Evolutionary conservation across 2,797 vertebrate species (phyloP).

Genomic region (Buceros bicornis): DNA sequence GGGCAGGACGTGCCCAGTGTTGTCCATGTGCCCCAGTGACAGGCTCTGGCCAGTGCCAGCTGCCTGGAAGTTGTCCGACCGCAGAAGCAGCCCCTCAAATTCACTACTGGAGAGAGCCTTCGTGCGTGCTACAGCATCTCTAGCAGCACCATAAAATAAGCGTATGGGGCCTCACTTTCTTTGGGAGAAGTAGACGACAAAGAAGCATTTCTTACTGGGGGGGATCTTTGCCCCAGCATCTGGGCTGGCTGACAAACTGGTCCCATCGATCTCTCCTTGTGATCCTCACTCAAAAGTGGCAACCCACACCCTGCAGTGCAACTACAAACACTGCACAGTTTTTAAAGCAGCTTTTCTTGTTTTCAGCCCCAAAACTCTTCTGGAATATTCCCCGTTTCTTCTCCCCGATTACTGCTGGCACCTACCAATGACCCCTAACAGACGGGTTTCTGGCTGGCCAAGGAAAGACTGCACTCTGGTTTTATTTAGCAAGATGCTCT

Average conservation of each 20-base stretch:
- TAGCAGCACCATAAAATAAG: neutral
- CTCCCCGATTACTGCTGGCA: neutral
- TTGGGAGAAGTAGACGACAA: neutral
- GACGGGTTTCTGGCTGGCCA: neutral
- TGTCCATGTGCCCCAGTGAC: neutral
- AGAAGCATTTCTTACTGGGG: neutral
- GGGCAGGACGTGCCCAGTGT: neutral
- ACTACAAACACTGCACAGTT: neutral
- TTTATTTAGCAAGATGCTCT: neutral
- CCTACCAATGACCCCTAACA: neutral
- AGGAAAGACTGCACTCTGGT: neutral
- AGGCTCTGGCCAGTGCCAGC: neutral
- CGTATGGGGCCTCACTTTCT: neutral
- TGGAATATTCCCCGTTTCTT: neutral
- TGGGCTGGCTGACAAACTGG: neutral
- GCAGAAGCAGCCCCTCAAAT: neutral
- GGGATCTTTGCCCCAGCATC: neutral
- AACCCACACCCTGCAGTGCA: neutral
- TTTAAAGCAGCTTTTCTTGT: neutral
- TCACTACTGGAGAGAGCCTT: neutral
- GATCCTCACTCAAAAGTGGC: neutral
- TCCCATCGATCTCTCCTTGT: neutral
- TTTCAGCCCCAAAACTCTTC: neutral
- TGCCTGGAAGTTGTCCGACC: neutral
- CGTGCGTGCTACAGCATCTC: neutral